phyloP scores from a whole-genome alignment of 2,113 vertebrate species.

The Solenodon paradoxus region DNA sequence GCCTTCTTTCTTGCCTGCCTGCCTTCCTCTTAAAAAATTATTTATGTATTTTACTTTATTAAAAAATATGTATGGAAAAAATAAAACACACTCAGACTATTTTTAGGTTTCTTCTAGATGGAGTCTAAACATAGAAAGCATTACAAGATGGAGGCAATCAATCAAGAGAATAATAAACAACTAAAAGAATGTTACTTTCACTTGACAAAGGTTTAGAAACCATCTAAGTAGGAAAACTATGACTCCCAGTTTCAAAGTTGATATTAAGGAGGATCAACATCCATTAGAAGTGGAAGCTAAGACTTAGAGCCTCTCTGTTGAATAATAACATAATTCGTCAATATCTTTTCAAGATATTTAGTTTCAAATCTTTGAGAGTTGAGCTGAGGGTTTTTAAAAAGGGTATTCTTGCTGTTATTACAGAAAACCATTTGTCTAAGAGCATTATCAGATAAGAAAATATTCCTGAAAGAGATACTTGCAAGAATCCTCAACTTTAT shows the following conservation, averaged over 20 bases:
- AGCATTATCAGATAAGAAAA: neutral
- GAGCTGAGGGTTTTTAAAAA: neutral
- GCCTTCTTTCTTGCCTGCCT: too few relatives aligned
- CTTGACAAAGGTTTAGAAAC: neutral
- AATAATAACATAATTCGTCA: neutral
- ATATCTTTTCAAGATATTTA: neutral
- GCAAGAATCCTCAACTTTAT: neutral
- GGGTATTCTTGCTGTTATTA: neutral
- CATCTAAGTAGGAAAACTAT: neutral
- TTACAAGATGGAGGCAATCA: neutral
- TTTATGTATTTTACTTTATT: neutral
- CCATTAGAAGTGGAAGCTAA: neutral
- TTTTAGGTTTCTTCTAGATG: neutral
- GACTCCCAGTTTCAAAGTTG: neutral
- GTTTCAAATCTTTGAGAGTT: neutral
- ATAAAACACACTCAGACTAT: neutral
- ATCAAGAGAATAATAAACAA: neutral
- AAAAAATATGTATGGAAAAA: neutral
- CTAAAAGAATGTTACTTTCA: neutral
- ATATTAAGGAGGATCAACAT: neutral
- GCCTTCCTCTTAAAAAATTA: too few relatives aligned
- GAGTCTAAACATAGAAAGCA: neutral
- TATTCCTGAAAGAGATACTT: neutral
- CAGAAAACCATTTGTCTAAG: conserved; percentile 12
- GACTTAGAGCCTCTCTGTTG: neutral